phyloP scores from a whole-genome alignment of 2,113 vertebrate genomes.

The Percina caprodes region DNA sequence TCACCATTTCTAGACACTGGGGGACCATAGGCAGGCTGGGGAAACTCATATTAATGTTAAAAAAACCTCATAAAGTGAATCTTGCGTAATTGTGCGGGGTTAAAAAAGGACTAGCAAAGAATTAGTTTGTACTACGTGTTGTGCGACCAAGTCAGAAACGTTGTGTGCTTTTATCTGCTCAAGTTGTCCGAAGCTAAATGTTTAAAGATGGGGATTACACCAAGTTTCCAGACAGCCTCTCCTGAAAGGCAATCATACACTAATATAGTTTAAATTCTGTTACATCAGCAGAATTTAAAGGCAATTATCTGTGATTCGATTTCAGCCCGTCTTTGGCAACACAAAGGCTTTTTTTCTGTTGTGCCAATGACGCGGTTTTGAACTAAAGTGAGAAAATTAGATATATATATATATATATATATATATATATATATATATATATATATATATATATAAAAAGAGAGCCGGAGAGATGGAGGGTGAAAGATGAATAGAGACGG shows the following conservation, averaged over 20 bases:
- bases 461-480: background rate
- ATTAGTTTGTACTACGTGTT: background rate
- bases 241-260: too few species aligned
- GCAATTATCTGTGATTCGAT: background rate
- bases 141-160: too few species aligned
- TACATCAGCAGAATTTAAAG: background rate
- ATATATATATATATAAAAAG: too few species aligned
- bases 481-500: constrained; percentile 39
- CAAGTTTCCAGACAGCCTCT: too few species aligned
- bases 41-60: too few species aligned
- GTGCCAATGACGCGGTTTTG: constrained; percentile 1
- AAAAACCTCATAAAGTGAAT: too few species aligned
- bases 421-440: background rate
- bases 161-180: too few species aligned
- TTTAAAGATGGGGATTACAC: too few species aligned
- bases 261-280: background rate
- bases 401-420: background rate
- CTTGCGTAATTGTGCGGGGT: too few species aligned
- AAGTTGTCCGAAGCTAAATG: too few species aligned
- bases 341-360: background rate
- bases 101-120: background rate
- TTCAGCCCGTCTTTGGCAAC: background rate
- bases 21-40: too few species aligned
- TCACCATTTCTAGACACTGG: too few species aligned
- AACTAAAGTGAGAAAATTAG: constrained; percentile 20